A percentile compares a stretch with the other conserved stretches of the same genome.
Evolutionary conservation across 2,113 vertebrate genomes (phyloP).

Genomic region (Lophius piscatorius): DNA sequence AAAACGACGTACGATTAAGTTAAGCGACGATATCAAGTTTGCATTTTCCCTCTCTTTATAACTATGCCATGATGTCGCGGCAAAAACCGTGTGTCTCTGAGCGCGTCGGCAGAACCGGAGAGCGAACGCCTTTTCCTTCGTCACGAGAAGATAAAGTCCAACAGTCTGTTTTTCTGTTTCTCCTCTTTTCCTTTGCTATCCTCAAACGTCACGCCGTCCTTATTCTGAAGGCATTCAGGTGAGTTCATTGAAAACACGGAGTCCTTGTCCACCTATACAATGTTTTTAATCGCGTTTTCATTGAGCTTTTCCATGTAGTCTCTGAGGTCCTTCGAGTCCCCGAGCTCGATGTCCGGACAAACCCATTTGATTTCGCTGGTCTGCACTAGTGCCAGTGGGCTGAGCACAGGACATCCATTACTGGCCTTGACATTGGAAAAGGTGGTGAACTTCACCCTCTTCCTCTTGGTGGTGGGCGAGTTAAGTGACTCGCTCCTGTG

Average conservation of each 20-base stretch:
- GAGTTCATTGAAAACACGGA: slow-evolving; percentile 68
- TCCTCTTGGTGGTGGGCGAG: slow-evolving; percentile 88
- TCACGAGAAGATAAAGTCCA: slow-evolving; percentile 51
- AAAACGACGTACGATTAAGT: slow-evolving; percentile 58
- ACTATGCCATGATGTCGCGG: slow-evolving; percentile 51
- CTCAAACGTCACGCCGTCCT: slow-evolving; percentile 38
- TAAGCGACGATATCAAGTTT: slow-evolving; percentile 66
- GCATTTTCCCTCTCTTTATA: slow-evolving; percentile 26
- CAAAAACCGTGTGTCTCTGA: slow-evolving; percentile 6
- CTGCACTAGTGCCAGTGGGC: slow-evolving; percentile 82
- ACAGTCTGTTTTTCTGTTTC: slow-evolving; percentile 36
- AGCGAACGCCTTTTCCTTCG: too few species aligned
- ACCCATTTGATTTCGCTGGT: slow-evolving; percentile 93
- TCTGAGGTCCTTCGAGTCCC: slow-evolving; percentile 85
- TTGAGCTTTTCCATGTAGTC: slow-evolving; percentile 89
- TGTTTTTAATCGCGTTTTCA: slow-evolving; percentile 82
- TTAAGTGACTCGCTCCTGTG: slow-evolving; percentile 80
- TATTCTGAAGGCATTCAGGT: slow-evolving; percentile 86
- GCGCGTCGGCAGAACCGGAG: too few species aligned
- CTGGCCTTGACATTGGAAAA: slow-evolving; percentile 87
- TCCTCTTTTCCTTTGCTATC: slow-evolving; percentile 2
- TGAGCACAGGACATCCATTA: slow-evolving; percentile 84
- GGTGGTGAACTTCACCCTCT: slow-evolving; percentile 93
- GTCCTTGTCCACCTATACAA: slow-evolving; percentile 59
- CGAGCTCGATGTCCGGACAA: slow-evolving; percentile 86